Base-by-base conservation (phyloP, 2,888 invertebrate species). In the Athalia rosae region DNA sequence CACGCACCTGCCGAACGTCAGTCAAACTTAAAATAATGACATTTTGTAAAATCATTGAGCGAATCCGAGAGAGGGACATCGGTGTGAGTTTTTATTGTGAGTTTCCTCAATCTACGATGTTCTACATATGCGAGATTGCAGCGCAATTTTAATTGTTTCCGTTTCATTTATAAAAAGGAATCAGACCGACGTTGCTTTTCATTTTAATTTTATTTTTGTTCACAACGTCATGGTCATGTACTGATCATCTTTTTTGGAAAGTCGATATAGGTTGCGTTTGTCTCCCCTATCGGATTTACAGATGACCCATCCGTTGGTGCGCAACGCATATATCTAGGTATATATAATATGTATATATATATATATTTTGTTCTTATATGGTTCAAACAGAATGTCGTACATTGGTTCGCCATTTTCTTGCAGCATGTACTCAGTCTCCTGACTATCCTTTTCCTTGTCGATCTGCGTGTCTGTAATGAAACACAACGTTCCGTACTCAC, bases 391-490 rank as follows among this genome's bases (percentile, higher is more conserved):
- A 61, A 77, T 77, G 85, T 88, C 88, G 86, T 89, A 89, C 89
- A 89, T 88, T 79, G 85, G 84, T 83, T 86, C 87, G 81, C 86
- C 87, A 86, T 88, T 85, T 84, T 86, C 84, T 81, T 85, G 79
- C 81, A 89, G 87, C 86, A 89, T 89, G 83, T 83, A 89, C 78
- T 89, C 85, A 77, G 83, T 84, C 79, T 87, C 88, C 79, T 86
- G 82, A 82, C 86, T 87, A 88, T 88, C 89, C 89, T 86, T 89
- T 84, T 84, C 87, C 86, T 85, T 87, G 86, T 89, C 89, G 86
- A 83, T 85, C 83, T 84, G 83, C 82, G 87, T 88, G 89, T 89
- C 89, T 89, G 89, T 74, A 86, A 84, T 77, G 83, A 85, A 83
- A 83, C 77, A 83, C 79, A 80, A 69, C 77, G 56, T 81, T 78